Conservation (phyloP, 2,888 invertebrate genomes). For the Drosophila histrio region DNA sequence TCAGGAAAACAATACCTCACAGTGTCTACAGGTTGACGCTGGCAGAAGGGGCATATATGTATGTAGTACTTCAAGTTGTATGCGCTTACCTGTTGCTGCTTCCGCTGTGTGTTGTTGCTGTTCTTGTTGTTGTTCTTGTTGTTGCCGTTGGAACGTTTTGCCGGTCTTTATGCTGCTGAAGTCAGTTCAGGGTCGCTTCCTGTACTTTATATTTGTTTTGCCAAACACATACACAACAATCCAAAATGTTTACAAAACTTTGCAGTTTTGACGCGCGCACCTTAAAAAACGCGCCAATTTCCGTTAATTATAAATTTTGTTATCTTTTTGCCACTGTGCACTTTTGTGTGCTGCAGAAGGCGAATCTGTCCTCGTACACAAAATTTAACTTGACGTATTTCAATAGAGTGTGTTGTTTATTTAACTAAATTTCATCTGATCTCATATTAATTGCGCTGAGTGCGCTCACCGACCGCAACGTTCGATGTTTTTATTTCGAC, state of each 20-base stretch:
- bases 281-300: conserved; percentile 18
- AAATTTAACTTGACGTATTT: conserved; percentile 61
- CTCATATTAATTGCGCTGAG: conserved; percentile 28
- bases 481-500: conserved; percentile 41
- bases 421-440: conserved; percentile 31
- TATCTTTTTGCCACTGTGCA: conserved; percentile 6
- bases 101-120: conserved; percentile 24
- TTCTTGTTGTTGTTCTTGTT: conserved; percentile 25
- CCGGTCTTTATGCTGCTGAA: conserved; percentile 27
- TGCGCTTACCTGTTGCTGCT: conserved; percentile 56
- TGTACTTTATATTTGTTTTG: conserved; percentile 17
- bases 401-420: conserved; percentile 53
- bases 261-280: conserved; percentile 2
- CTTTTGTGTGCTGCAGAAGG: conserved; percentile 34
- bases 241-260: conserved; percentile 7
- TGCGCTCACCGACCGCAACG: conserved; percentile 45
- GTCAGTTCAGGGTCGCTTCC: conserved; percentile 23
- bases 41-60: conserved; percentile 27
- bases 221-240: conserved; percentile 18
- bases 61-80: too few relatives aligned
- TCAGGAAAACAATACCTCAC: conserved; percentile 28
- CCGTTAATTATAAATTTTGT: conserved; percentile 16
- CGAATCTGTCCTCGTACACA: conserved; percentile 26
- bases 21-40: conserved; percentile 25
- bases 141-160: conserved; percentile 21